Conservation (phyloP, 2,888 invertebrate genomes). For the Oscheius sp. region DNA sequence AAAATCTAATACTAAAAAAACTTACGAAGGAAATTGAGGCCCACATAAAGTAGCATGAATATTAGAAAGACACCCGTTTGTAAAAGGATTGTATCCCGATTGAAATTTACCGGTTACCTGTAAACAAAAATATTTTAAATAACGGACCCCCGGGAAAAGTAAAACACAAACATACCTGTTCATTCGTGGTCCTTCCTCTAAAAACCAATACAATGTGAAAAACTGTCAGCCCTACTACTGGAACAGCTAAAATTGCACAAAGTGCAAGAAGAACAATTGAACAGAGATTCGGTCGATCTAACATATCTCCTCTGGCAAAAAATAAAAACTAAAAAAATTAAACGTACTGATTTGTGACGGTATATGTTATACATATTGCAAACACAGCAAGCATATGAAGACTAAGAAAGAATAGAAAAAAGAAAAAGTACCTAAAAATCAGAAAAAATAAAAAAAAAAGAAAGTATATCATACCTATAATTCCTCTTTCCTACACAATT, state of each 20-base stretch:
- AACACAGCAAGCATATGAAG: constrained; percentile 98
- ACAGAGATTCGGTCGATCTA: constrained; percentile 69
- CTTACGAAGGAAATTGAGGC: constrained; percentile 93
- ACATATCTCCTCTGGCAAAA: constrained; percentile 32
- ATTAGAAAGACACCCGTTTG: constrained; percentile 91
- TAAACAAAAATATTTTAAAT: constrained; percentile 26
- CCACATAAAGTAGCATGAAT: constrained; percentile 94
- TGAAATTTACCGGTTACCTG: constrained; percentile 96
- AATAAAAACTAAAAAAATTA: not conserved
- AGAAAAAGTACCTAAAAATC: constrained; percentile 83
- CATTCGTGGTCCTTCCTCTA: constrained; percentile 95
- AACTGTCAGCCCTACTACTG: constrained; percentile 94
- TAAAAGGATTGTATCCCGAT: constrained; percentile 97
- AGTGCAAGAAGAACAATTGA: constrained; percentile 86
- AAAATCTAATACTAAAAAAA: constrained; percentile 15
- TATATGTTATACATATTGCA: constrained; percentile 88
- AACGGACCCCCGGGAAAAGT: not conserved
- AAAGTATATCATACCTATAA: constrained; percentile 97
- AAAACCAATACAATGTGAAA: constrained; percentile 97
- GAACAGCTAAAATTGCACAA: constrained; percentile 89
- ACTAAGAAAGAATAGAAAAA: constrained; percentile 93
- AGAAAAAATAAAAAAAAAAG: constrained; percentile 83
- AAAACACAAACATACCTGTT: constrained; percentile 81
- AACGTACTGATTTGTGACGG: constrained; percentile 75
- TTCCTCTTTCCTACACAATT: constrained; percentile 70